phyloP scores from a whole-genome alignment of 2,888 invertebrate genomes.

The Dolomedes plantarius region DNA sequence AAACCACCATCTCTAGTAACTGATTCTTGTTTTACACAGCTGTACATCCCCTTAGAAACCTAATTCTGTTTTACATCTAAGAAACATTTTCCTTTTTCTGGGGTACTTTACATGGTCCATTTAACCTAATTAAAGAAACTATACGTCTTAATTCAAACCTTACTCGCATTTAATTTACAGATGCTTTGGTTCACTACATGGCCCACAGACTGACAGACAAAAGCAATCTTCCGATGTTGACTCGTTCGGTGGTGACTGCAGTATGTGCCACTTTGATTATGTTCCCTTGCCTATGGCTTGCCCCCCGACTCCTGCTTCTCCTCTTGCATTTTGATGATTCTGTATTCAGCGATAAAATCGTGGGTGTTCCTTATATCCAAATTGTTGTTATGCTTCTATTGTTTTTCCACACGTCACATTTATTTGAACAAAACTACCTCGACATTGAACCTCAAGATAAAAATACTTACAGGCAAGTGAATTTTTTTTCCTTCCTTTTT shows the following conservation, averaged over 20 bases:
- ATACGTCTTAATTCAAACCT: too few species aligned
- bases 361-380: constrained; percentile 42
- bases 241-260: constrained; percentile 26
- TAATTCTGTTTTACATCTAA: too few species aligned
- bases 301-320: constrained; percentile 43
- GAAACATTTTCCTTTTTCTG: too few species aligned
- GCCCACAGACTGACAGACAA: constrained; percentile 41
- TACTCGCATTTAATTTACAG: too few species aligned
- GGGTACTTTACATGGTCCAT: too few species aligned
- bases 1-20: too few species aligned
- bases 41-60: too few species aligned
- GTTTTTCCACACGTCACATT: constrained; percentile 47
- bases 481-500: too few species aligned
- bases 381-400: constrained; percentile 24
- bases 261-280: constrained; percentile 2
- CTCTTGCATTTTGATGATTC: constrained; percentile 40
- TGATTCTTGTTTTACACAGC: too few species aligned
- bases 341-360: constrained; percentile 23
- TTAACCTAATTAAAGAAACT: too few species aligned
- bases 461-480: constrained; percentile 40
- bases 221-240: constrained; percentile 24
- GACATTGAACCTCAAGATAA: constrained; percentile 19
- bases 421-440: constrained; percentile 30
- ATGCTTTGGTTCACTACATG: constrained; percentile 40
- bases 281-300: constrained; percentile 40